Conservation (phyloP, 2,888 invertebrate species). For the Heteropelma amictum region DNA sequence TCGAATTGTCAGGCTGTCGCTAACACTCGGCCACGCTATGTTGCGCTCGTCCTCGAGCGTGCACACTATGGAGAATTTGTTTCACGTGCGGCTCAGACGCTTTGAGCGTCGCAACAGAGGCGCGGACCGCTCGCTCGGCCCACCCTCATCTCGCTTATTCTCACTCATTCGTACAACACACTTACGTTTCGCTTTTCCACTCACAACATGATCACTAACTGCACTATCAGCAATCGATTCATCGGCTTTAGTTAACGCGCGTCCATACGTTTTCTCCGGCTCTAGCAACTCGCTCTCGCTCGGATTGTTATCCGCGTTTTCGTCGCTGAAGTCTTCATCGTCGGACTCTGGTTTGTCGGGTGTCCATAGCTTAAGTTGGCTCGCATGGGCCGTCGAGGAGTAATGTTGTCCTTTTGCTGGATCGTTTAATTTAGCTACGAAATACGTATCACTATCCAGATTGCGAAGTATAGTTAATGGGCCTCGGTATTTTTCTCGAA, state of each 20-base stretch:
- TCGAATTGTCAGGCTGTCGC: too few species aligned
- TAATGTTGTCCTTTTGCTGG: neutral
- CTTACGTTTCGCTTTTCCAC: too few species aligned
- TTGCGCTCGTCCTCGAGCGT: neutral
- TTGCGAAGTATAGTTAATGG: slow-evolving; percentile 32
- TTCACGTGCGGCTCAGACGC: too few species aligned
- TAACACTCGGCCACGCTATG: neutral
- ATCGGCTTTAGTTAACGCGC: neutral
- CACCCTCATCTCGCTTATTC: too few species aligned
- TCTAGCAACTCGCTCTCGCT: too few species aligned
- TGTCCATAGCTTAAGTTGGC: neutral
- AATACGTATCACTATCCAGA: slow-evolving; percentile 26
- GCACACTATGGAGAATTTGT: too few species aligned
- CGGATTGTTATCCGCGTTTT: slow-evolving; percentile 34
- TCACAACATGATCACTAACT: too few species aligned
- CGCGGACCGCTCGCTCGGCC: too few species aligned
- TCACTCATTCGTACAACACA: too few species aligned
- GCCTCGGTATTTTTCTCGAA: neutral
- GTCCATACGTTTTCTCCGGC: neutral
- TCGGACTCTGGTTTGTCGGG: slow-evolving; percentile 2
- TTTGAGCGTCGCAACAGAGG: too few species aligned
- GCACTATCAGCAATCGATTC: too few species aligned
- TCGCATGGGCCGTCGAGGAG: neutral
- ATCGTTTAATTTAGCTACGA: neutral
- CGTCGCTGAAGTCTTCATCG: slow-evolving; percentile 44